Percentiles rank a stretch among this genome's conserved stretches.
phyloP scores from a whole-genome alignment of 2,113 vertebrate genomes.

The Pluvianellus socialis region DNA sequence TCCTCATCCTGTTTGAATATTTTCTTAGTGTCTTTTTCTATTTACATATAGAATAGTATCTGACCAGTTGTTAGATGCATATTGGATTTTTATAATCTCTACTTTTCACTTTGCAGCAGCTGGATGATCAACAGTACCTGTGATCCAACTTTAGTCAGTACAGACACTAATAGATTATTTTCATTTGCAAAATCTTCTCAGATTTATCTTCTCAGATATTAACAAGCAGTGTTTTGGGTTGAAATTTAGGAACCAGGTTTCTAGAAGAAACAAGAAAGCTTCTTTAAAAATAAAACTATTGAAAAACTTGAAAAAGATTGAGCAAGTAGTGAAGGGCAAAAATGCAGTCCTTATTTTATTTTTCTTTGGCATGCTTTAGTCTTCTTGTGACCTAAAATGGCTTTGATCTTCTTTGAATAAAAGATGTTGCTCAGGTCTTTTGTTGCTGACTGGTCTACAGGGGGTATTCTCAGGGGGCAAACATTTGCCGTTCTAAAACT shows the following conservation, averaged over 20 bases:
- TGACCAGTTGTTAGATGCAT: neutral
- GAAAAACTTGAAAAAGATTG: neutral
- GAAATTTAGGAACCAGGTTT: neutral
- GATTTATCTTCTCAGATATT: neutral
- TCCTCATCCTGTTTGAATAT: neutral
- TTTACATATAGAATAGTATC: neutral
- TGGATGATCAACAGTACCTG: neutral
- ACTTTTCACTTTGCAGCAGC: neutral
- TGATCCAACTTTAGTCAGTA: neutral
- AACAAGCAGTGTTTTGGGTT: neutral
- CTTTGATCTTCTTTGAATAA: neutral
- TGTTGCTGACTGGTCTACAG: neutral
- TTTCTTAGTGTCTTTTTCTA: neutral
- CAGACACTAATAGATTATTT: neutral
- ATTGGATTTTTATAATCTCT: neutral
- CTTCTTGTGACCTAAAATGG: neutral
- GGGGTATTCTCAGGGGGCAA: neutral
- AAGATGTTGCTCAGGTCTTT: neutral
- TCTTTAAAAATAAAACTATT: neutral
- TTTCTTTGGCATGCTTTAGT: neutral
- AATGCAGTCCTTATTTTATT: neutral
- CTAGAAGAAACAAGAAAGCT: neutral
- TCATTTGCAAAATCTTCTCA: neutral
- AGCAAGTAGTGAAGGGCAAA: neutral
- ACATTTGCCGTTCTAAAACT: neutral